Conservation (phyloP, 2,888 invertebrate genomes). For the Herminia tarsipennalis region DNA sequence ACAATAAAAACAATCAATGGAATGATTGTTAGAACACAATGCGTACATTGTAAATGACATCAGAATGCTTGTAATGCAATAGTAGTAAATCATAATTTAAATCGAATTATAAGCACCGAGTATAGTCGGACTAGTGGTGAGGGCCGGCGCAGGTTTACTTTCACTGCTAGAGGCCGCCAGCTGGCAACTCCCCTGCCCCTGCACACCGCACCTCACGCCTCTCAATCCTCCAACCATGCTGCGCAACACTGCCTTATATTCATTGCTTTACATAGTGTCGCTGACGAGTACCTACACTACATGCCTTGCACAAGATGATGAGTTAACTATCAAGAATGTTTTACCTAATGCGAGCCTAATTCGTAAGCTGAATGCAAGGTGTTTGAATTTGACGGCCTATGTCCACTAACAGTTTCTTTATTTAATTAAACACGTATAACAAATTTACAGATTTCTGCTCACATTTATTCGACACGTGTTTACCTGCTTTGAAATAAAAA, state of each 20-base stretch:
- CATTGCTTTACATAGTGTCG: constrained; percentile 50
- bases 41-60: constrained; percentile 36
- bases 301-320: constrained; percentile 41
- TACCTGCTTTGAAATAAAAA: too few relatives aligned
- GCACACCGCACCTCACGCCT: constrained; percentile 39
- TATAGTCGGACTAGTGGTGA: constrained; percentile 49
- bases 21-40: constrained; percentile 34
- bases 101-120: constrained; percentile 46
- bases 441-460: neutral
- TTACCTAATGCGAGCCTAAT: constrained; percentile 35
- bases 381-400: constrained; percentile 15
- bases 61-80: constrained; percentile 40
- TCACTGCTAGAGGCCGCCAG: constrained; percentile 83
- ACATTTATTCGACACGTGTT: too few relatives aligned
- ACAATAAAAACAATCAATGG: constrained; percentile 24
- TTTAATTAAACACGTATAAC: neutral
- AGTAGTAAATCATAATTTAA: constrained; percentile 53
- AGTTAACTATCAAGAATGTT: constrained; percentile 38
- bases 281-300: constrained; percentile 39
- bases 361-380: constrained; percentile 22
- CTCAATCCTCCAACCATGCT: constrained; percentile 47
- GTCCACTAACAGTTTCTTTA: constrained; percentile 4
- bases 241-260: constrained; percentile 78
- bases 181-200: constrained; percentile 58
- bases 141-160: constrained; percentile 73